Percentiles rank a stretch among this genome's conserved stretches.
Conservation (phyloP, 2,797 vertebrate species). For the Acropternis orthonyx region DNA sequence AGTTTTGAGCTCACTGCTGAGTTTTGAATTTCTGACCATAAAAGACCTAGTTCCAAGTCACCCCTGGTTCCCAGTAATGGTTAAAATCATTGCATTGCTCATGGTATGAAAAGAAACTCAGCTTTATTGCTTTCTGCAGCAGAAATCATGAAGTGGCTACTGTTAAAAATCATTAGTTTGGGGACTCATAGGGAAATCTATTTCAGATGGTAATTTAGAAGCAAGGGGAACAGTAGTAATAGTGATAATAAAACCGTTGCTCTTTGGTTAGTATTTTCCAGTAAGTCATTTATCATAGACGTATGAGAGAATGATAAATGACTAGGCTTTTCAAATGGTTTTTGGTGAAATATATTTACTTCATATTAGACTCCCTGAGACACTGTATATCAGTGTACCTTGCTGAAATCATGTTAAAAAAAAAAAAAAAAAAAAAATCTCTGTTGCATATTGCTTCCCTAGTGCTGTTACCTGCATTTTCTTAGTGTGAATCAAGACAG, state of each 20-base stretch:
- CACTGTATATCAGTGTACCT: not conserved
- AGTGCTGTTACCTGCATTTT: not conserved
- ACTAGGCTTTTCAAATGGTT: not conserved
- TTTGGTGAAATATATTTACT: not conserved
- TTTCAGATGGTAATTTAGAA: not conserved
- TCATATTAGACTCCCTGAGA: not conserved
- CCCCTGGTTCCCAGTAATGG: not conserved
- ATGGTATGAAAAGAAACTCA: not conserved
- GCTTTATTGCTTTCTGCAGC: not conserved
- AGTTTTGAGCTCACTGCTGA: not conserved
- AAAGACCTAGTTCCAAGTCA: not conserved
- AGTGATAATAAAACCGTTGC: not conserved
- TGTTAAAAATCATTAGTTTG: conserved; percentile 28
- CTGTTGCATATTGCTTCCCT: not conserved
- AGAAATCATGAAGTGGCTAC: not conserved
- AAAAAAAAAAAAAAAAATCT: too few species aligned
- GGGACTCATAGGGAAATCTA: not conserved
- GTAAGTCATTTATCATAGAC: not conserved
- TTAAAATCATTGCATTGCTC: not conserved
- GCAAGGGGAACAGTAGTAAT: not conserved
- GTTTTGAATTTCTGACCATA: not conserved
- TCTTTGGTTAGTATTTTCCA: not conserved
- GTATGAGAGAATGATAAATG: not conserved
- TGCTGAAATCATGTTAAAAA: not conserved
- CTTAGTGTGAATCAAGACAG: not conserved